phyloP scores from a whole-genome alignment of 2,113 vertebrate species.

The Engraulis encrasicolus region DNA sequence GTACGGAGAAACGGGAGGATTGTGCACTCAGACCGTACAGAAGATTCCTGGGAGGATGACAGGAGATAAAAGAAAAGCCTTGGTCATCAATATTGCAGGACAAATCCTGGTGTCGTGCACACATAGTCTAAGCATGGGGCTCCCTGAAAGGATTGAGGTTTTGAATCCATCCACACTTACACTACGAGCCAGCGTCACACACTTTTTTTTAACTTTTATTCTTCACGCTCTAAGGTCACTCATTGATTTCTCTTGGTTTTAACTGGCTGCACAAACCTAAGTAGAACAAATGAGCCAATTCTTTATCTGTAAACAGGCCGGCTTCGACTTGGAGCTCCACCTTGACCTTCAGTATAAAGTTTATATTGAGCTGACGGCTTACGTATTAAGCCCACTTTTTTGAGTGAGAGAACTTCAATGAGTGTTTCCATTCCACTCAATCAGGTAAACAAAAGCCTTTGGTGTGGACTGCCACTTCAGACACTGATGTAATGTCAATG shows the following conservation, averaged over 20 bases:
- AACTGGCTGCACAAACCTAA: conserved; percentile 64
- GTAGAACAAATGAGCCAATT: conserved; percentile 75
- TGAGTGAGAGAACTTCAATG: not conserved
- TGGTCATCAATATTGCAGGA: conserved; percentile 18
- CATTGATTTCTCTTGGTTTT: conserved; percentile 72
- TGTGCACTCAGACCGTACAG: conserved; percentile 84
- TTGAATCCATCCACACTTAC: conserved; percentile 49
- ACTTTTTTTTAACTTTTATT: conserved; percentile 52
- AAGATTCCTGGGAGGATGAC: conserved; percentile 83
- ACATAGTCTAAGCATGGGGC: conserved; percentile 35
- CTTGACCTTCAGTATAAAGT: conserved; percentile 82
- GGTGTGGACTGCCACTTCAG: not conserved
- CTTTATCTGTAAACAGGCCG: conserved; percentile 80
- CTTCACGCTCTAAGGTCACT: conserved; percentile 53
- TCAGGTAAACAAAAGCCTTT: not conserved
- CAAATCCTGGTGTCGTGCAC: conserved; percentile 24
- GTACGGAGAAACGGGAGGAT: conserved; percentile 81
- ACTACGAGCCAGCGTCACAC: conserved; percentile 57
- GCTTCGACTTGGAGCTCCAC: conserved; percentile 72
- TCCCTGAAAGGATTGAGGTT: conserved; percentile 37
- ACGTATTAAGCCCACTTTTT: not conserved
- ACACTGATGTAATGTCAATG: not conserved
- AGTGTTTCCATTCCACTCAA: not conserved
- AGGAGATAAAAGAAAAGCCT: conserved; percentile 49
- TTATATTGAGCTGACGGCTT: conserved; percentile 50